These are phyloP conservation scores for Nothura maculosa DNA, from an alignment of 2,797 vertebrate species.

Conservation along the genomic window DNA sequence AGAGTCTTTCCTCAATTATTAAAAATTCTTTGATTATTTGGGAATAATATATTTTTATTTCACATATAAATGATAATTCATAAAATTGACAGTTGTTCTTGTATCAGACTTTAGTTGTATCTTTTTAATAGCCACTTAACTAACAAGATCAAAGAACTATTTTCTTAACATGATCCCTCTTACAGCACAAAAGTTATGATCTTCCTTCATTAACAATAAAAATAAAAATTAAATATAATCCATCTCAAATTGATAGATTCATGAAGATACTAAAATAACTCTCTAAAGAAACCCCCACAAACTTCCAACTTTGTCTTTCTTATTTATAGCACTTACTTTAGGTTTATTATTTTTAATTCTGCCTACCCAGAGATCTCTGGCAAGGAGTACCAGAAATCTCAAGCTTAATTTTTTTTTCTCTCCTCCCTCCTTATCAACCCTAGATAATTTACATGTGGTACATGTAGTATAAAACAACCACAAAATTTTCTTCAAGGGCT, in stretches of 20 bases:
- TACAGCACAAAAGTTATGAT: no score
- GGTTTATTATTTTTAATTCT: neutral
- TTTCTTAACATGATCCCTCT: no score
- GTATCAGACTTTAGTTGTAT: no score
- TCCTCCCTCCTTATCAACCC: neutral
- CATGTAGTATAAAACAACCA: neutral
- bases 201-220: no score
- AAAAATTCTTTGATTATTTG: no score
- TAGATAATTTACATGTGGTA: neutral
- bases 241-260: neutral
- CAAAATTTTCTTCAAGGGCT: neutral
- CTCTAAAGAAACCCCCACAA: neutral
- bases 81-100: neutral
- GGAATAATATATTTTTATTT: neutral
- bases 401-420: neutral
- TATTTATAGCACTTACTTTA: neutral
- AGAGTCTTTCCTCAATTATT: no score
- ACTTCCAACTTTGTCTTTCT: neutral
- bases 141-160: no score
- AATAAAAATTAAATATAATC: no score
- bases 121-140: no score
- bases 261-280: neutral
- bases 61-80: neutral
- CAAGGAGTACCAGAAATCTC: neutral
- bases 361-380: neutral